A percentile compares a stretch with the other conserved stretches of the same genome.
phyloP scores from a whole-genome alignment of 2,797 vertebrate genomes.

The Micromesistius poutassou region DNA sequence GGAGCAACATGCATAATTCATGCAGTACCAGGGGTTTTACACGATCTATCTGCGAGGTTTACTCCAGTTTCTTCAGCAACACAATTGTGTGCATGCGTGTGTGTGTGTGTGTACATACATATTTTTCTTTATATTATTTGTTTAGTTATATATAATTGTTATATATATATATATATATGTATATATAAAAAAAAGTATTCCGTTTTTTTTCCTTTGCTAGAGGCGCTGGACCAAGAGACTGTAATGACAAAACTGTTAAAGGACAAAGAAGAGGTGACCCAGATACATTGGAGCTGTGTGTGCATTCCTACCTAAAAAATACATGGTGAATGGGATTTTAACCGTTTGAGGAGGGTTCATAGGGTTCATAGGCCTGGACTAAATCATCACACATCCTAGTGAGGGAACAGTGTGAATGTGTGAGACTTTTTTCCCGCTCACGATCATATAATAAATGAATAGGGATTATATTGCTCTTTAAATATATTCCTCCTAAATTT shows the following conservation, averaged over 20 bases:
- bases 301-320: not conserved
- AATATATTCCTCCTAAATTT: not conserved
- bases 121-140: slow-evolving; percentile 14
- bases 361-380: not conserved
- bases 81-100: slow-evolving; percentile 36
- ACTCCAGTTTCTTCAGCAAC: slow-evolving; percentile 65
- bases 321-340: not conserved
- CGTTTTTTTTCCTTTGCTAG: slow-evolving; percentile 17
- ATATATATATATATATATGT: too few relatives aligned
- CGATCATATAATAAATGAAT: not conserved
- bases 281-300: slow-evolving; percentile 42
- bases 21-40: slow-evolving; percentile 70
- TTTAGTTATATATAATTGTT: not conserved
- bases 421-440: not conserved
- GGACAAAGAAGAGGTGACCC: slow-evolving; percentile 51
- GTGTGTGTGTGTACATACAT: not conserved
- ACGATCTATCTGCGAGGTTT: slow-evolving; percentile 64
- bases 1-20: slow-evolving; percentile 69
- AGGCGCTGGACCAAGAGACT: slow-evolving; percentile 50
- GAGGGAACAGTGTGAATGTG: too few relatives aligned
- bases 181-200: too few relatives aligned
- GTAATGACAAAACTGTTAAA: slow-evolving; percentile 59
- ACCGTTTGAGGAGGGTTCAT: not conserved
- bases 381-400: not conserved
- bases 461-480: not conserved